Evolutionary conservation across 2,888 invertebrate genomes (phyloP).

Genomic region (Linnaemya tessellans): DNA sequence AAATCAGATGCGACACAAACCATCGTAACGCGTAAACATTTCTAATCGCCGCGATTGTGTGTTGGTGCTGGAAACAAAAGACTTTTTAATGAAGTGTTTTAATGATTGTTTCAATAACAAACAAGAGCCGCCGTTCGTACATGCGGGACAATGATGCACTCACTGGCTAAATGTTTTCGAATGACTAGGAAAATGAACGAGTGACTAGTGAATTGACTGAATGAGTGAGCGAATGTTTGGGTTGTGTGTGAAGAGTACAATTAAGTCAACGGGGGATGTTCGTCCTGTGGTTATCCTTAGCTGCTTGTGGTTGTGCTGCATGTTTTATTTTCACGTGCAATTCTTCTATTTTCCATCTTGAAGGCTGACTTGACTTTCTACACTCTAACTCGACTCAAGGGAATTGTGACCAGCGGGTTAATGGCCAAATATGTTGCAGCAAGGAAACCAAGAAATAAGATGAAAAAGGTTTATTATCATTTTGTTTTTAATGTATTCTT

Average conservation of each 20-base stretch:
- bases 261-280: constrained; percentile 13
- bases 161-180: constrained; percentile 32
- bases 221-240: constrained; percentile 9
- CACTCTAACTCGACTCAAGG: constrained; percentile 48
- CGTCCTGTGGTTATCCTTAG: constrained; percentile 60
- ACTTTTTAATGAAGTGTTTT: constrained; percentile 70
- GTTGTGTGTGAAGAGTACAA: constrained; percentile 1
- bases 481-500: constrained; percentile 35
- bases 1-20: constrained; percentile 29
- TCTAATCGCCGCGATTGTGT: constrained; percentile 20
- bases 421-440: constrained; percentile 29
- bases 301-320: constrained; percentile 64
- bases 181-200: constrained; percentile 40
- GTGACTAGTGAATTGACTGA: constrained; percentile 47
- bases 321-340: constrained; percentile 7
- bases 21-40: constrained; percentile 34
- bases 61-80: constrained; percentile 55
- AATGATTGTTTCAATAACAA: constrained; percentile 64
- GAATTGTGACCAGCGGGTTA: constrained; percentile 43
- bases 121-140: constrained; percentile 9
- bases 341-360: constrained; percentile 1
- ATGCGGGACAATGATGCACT: constrained; percentile 30
- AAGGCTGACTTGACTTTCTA: constrained; percentile 45
- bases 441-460: constrained; percentile 2
- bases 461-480: constrained; percentile 35